phyloP scores from a whole-genome alignment of 2,113 vertebrate genomes.

The Bombycilla garrulus region DNA sequence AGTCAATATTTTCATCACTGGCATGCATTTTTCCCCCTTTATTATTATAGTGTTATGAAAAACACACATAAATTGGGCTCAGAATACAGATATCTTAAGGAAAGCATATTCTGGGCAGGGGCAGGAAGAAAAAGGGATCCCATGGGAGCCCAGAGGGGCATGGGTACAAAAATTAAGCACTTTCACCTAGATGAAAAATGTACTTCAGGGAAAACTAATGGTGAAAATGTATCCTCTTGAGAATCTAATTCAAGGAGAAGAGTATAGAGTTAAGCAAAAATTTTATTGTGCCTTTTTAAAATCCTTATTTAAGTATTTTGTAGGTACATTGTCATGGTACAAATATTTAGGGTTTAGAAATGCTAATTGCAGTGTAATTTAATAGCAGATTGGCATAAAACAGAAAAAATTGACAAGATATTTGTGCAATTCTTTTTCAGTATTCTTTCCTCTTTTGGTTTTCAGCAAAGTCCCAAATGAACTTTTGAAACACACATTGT shows the following conservation, averaged over 20 bases:
- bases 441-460: not conserved
- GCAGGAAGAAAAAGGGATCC: not conserved
- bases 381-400: not conserved
- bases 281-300: not conserved
- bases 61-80: not conserved
- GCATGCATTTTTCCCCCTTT: not conserved
- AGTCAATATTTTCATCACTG: not conserved
- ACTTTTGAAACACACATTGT: not conserved
- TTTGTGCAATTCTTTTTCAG: not conserved
- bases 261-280: not conserved
- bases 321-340: not conserved
- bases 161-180: fast-evolving
- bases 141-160: fast-evolving
- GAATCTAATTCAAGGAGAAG: not conserved
- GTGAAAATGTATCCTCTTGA: not conserved
- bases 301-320: not conserved
- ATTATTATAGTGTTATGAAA: not conserved
- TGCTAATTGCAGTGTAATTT: not conserved
- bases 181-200: not conserved
- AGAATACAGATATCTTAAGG: not conserved
- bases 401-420: not conserved
- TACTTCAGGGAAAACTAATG: not conserved
- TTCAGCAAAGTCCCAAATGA: not conserved
- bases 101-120: fast-evolving
- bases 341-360: not conserved